Base-by-base conservation (phyloP, 2,888 invertebrate species). In the Drosophila mayaguana region DNA sequence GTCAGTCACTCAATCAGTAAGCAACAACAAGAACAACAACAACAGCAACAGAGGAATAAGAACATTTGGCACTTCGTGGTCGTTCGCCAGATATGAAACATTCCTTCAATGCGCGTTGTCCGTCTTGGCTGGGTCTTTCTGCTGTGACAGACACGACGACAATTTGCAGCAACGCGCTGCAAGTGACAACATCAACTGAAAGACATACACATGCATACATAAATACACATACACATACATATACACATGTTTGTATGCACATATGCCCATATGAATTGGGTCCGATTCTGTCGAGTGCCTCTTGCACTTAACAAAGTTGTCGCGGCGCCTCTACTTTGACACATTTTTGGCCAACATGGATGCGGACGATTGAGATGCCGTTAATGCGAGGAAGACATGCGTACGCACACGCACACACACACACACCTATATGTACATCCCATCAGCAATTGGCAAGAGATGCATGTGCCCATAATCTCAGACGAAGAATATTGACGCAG, bases 261-360 rank as follows among this genome's bases (percentile, higher is more conserved):
- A 11, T 18, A 12, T 50, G n/a, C 14, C 20, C 14, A 54, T 34
- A 20, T 53, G 46, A 57, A 65, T 64, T 48, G 38, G 14, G 42
- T 11, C 40, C 28, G 55, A 38, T 43, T 62, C 45, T 20, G 62
- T 18, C 62, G 53, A 62, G 51, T 65, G 62, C 48, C 36, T 60
- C 40, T 56, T 72, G 71, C 77, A 80, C 81, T 80, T 80, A 80
- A 77, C 76, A 76, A 68, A 73, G 68, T 68, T 80, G 80, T 80
- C 50, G 63, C 63, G 48, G 55, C 18, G 57, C 40, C 57, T 45
- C 50, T 51, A 38, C 45, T 40, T 48, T 79, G 65, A 69, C 75
- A 72, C 60, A 51, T 60, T 78, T 76, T 72, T 46, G 72, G 64
- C 60, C 64, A 80, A 69, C 72, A 62, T 69, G 22, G 25, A 57